Evolutionary conservation across 2,113 vertebrate genomes (phyloP).

Genomic region (Lasiurus borealis): DNA sequence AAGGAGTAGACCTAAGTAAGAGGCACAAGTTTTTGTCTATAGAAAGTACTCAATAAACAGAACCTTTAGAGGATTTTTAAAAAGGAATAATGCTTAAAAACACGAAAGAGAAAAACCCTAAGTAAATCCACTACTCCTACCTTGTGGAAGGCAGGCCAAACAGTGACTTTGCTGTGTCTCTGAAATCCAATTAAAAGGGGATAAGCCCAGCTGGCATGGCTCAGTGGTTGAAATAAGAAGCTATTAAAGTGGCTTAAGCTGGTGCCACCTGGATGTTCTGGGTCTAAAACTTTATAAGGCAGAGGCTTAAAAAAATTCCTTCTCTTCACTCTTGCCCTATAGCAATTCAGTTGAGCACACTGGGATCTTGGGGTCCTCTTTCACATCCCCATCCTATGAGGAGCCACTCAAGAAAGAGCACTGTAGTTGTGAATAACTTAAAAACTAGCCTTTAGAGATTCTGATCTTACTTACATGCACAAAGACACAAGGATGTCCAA

Average conservation of each 20-base stretch:
- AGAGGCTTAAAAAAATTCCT: background rate
- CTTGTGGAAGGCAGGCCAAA: background rate
- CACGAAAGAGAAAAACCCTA: background rate
- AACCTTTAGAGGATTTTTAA: background rate
- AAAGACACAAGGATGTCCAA: background rate
- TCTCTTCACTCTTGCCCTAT: background rate
- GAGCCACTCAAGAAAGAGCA: background rate
- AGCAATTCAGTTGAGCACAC: background rate
- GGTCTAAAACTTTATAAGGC: background rate
- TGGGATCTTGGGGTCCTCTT: background rate
- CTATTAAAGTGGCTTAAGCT: background rate
- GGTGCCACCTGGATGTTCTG: background rate
- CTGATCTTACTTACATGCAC: background rate
- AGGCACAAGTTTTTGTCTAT: background rate
- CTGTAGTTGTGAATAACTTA: background rate
- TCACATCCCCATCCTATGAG: too few relatives aligned
- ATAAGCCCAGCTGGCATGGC: background rate
- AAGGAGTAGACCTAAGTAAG: background rate
- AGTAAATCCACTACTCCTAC: background rate
- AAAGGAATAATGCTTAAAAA: slow-evolving; percentile 35
- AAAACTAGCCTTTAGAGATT: background rate
- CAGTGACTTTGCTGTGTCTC: background rate
- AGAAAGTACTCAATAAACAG: background rate
- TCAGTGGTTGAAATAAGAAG: background rate
- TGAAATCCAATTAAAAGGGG: background rate